Percentiles rank a stretch among this genome's conserved stretches.
Conservation (phyloP, 2,797 vertebrate species). For the Myiotriccus ornatus region DNA sequence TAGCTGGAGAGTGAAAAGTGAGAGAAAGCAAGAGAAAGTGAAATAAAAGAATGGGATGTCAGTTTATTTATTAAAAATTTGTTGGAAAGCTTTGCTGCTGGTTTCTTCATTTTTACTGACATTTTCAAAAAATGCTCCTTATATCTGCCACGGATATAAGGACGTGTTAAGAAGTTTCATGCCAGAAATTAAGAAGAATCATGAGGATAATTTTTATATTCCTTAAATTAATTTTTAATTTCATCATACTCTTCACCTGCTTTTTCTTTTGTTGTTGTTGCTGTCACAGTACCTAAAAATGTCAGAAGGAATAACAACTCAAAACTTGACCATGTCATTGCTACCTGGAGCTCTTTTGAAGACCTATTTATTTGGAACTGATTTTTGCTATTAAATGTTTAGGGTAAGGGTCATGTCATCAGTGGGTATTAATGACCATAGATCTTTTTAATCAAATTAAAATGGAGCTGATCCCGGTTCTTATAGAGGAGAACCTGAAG, state of each 20-base stretch:
- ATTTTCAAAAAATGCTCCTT: not conserved
- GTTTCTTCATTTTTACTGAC: not conserved
- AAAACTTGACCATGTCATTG: not conserved
- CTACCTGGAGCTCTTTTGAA: not conserved
- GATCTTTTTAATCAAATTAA: not conserved
- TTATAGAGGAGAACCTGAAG: not conserved
- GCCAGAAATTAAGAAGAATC: not conserved
- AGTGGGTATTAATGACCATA: not conserved
- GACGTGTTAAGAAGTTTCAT: not conserved
- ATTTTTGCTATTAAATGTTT: constrained; percentile 33
- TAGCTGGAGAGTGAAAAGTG: not conserved
- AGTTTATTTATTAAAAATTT: not conserved
- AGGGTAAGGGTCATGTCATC: not conserved
- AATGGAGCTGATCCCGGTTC: not conserved
- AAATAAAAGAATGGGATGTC: not conserved
- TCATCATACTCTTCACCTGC: not conserved
- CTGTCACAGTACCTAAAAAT: not conserved
- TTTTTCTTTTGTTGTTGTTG: not conserved
- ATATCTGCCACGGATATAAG: not conserved
- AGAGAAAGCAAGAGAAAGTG: not conserved
- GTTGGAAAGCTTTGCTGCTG: not conserved
- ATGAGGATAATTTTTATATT: not conserved
- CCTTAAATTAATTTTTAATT: constrained; percentile 1
- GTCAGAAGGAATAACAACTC: not conserved
- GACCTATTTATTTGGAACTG: not conserved